Evolutionary conservation across 2,888 invertebrate species (phyloP), one percentile per base, ranked within the genome.

Genomic region (Heliconius hortense): DNA sequence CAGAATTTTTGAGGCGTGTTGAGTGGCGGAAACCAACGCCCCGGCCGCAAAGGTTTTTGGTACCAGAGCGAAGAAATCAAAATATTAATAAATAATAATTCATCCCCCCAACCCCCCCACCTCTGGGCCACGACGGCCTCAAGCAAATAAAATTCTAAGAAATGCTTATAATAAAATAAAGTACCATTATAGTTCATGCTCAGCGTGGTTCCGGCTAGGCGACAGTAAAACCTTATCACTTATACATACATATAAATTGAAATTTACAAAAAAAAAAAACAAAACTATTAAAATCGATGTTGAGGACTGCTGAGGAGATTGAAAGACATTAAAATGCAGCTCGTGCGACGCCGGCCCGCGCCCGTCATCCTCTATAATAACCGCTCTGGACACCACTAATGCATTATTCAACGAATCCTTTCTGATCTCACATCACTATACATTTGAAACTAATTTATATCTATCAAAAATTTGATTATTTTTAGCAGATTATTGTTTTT

Each of bases 271-370:
- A 89, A 86, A 86, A 82, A 69, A 82, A 87, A 86, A 18, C 87
- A 82, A 87, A 86, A 7, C 87, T 88, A 90, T 87, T 87, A 80
- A 88, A 87, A 89, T 88, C 72, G 74, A 71, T 59, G 67, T 72
- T 76, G 84, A 81, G 84, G 83, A 83, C 84, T 75, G 84, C 82
- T 83, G 83, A 84, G 83, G 84, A 87, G 87, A 88, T 89, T 86
- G 86, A 81, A 79, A 80, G 80, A 82, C 88, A 91, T 93, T 91
- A 90, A 86, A 87, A 93, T 93, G 91, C 93, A 89, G 92, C 92
- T 89, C 93, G 93, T 93, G 93, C 92, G 87, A 84, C 84, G 86
- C 76, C 80, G 80, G 82, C 84, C 86, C 84, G 87, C 88, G 88
- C 87, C 84, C 82, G 85, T 87, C 86, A 84, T 84, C 89, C 84